These are phyloP conservation scores for Rapana venosa DNA, from an alignment of 2,888 invertebrate species.

Conservation along the genomic window DNA sequence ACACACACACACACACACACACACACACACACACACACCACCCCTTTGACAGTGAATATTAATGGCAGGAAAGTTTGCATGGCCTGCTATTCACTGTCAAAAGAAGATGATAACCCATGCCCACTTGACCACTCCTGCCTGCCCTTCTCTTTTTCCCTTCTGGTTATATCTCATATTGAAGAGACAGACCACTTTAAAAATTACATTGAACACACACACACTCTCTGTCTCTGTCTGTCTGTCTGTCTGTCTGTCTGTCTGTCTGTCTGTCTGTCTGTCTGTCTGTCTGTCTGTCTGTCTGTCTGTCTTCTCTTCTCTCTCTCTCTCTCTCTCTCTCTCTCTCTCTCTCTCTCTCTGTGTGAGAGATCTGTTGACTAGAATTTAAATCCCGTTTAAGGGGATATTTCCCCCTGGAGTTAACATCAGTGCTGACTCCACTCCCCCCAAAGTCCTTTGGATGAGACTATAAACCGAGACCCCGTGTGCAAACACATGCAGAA, in stretches of 20 bases:
- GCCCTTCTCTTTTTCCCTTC: not conserved
- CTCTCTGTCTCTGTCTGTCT: not conserved
- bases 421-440: too few species aligned
- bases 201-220: too few species aligned
- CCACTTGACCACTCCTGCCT: not conserved
- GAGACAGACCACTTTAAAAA: not conserved
- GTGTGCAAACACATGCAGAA: too few species aligned
- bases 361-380: not conserved
- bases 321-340: not conserved
- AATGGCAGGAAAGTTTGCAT: not conserved
- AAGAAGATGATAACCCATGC: not conserved
- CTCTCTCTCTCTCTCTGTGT: conserved; percentile 7
- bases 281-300: conserved; percentile 6
- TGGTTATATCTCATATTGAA: not conserved
- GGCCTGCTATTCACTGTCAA: not conserved
- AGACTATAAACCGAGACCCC: too few species aligned
- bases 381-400: too few species aligned
- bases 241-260: not conserved
- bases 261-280: not conserved
- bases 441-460: too few species aligned
- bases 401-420: too few species aligned
- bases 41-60: not conserved
- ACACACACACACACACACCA: conserved; percentile 22
- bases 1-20: conserved; percentile 18
- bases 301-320: not conserved